Evolutionary conservation across 2,888 invertebrate genomes (phyloP).

Genomic region (Romanomermis culicivorax): DNA sequence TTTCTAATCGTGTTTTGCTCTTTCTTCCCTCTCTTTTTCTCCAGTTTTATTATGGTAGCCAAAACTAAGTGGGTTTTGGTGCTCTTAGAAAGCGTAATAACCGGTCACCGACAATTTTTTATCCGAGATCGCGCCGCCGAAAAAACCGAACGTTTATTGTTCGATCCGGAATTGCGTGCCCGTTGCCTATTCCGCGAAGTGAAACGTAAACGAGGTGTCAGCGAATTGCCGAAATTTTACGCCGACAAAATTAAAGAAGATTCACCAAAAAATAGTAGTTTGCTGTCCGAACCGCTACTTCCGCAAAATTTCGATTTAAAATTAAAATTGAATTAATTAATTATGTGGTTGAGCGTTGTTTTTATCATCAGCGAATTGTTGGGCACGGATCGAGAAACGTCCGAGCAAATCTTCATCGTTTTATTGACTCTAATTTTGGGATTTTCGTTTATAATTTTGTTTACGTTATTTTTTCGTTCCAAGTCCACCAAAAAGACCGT

Average conservation of each 20-base stretch:
- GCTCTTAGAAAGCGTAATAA: slow-evolving; percentile 52
- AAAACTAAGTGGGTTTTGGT: slow-evolving; percentile 48
- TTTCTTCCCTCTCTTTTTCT: too few species aligned
- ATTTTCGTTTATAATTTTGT: not conserved
- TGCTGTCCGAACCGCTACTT: too few species aligned
- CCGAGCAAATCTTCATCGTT: slow-evolving; percentile 10
- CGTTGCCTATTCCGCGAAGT: not conserved
- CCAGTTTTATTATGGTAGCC: not conserved
- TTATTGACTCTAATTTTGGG: slow-evolving; percentile 5
- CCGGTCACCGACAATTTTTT: slow-evolving; percentile 46
- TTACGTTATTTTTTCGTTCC: not conserved
- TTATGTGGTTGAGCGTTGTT: too few species aligned
- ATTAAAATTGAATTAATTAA: too few species aligned
- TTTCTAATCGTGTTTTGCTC: too few species aligned
- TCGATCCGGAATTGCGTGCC: slow-evolving; percentile 43
- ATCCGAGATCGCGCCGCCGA: slow-evolving; percentile 52
- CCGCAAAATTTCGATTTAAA: too few species aligned
- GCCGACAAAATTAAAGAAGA: too few species aligned
- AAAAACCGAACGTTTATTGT: slow-evolving; percentile 50
- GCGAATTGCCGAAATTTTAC: slow-evolving; percentile 12
- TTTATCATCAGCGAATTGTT: slow-evolving; percentile 11
- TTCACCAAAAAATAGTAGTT: too few species aligned
- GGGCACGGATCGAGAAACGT: slow-evolving; percentile 12
- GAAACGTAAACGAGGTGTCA: not conserved
- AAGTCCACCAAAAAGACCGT: slow-evolving; percentile 30